phyloP scores from a whole-genome alignment of 2,888 invertebrate genomes.

The Lasioglossum marginatum region DNA sequence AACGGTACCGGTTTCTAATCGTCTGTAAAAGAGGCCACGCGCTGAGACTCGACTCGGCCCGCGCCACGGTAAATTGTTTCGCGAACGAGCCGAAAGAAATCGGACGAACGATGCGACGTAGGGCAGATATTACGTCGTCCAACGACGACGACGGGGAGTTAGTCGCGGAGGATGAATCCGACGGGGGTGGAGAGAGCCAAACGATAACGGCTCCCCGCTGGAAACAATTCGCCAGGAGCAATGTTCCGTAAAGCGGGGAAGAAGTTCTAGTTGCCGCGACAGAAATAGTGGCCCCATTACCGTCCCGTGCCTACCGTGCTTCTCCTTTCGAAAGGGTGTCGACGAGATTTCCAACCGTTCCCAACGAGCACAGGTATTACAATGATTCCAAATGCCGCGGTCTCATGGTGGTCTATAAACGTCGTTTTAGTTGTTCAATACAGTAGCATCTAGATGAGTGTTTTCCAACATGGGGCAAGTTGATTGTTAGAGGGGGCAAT shows the following conservation, averaged over 20 bases:
- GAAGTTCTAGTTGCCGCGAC: slow-evolving; percentile 70
- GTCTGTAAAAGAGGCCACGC: slow-evolving; percentile 59
- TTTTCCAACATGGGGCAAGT: no score
- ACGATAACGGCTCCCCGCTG: slow-evolving; percentile 65
- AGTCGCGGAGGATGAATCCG: not conserved
- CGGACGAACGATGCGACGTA: slow-evolving; percentile 47
- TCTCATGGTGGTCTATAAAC: not conserved
- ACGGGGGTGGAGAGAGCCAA: slow-evolving; percentile 32
- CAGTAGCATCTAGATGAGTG: no score
- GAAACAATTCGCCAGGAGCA: slow-evolving; percentile 72
- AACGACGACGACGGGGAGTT: not conserved
- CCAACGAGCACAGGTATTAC: not conserved
- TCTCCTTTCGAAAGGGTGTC: slow-evolving; percentile 61
- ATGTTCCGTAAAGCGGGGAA: slow-evolving; percentile 73
- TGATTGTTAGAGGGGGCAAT: no score
- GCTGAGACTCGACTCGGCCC: slow-evolving; percentile 22
- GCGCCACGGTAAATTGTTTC: slow-evolving; percentile 45
- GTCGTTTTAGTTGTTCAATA: no score
- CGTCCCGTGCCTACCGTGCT: slow-evolving; percentile 45
- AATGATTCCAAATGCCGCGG: slow-evolving; percentile 39
- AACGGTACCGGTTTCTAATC: slow-evolving; percentile 65
- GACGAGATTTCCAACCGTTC: slow-evolving; percentile 43
- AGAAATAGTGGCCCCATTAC: slow-evolving; percentile 71
- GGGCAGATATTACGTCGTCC: slow-evolving; percentile 62
- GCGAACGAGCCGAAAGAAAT: slow-evolving; percentile 58